These are phyloP conservation scores for Epinephelus cyanopodus DNA, from an alignment of 2,113 vertebrate species.

Conservation along the genomic window DNA sequence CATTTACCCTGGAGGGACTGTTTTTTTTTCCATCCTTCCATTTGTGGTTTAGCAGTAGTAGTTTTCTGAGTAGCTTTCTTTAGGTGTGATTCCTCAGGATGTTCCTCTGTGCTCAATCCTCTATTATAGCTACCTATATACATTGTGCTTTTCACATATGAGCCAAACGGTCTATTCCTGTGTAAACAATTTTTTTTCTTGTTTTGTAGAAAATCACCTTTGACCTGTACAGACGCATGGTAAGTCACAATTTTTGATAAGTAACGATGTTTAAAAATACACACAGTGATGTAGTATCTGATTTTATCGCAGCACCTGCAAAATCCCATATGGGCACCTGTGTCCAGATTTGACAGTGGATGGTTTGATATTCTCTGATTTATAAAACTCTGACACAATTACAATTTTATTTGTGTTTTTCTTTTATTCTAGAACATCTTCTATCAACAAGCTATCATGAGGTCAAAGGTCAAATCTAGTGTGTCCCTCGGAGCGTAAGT, in stretches of 20 bases:
- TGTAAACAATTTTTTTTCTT: conserved; percentile 59
- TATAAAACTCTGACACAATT: neutral
- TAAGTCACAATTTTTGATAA: conserved; percentile 54
- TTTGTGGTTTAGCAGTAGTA: neutral
- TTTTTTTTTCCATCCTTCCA: neutral
- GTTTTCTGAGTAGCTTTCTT: neutral
- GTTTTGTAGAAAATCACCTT: conserved; percentile 88
- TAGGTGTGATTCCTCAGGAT: neutral
- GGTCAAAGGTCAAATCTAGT: conserved; percentile 94
- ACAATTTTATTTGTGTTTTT: neutral
- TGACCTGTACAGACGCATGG: conserved; percentile 87
- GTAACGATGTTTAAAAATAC: neutral
- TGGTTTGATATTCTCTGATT: neutral
- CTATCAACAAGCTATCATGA: conserved; percentile 92
- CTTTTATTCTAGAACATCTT: conserved; percentile 89
- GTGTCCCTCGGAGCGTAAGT: conserved; percentile 96
- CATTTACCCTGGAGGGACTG: conserved; percentile 6
- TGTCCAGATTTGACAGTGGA: neutral
- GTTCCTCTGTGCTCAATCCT: neutral
- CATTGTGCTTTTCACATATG: neutral
- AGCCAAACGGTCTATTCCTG: neutral
- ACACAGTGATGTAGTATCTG: too few relatives aligned
- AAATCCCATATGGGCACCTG: too few relatives aligned
- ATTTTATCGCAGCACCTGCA: neutral
- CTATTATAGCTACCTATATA: neutral